A percentile compares a stretch with the other conserved stretches of the same genome.
These are phyloP conservation scores for Neoascia interrupta DNA, from an alignment of 2,888 invertebrate genomes.

Conservation along the genomic window DNA sequence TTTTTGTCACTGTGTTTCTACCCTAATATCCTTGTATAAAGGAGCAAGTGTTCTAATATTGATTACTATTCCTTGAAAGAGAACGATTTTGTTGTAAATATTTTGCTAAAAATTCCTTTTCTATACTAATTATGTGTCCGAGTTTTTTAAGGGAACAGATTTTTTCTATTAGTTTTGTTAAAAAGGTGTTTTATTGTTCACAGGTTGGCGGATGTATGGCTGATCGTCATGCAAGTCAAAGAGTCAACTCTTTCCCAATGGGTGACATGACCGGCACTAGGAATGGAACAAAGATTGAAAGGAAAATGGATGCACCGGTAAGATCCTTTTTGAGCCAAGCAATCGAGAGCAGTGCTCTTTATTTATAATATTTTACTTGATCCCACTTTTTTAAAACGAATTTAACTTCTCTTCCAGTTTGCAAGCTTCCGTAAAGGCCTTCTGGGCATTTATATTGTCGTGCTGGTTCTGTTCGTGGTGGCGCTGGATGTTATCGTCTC, in stretches of 20 bases:
- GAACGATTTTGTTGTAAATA: conserved; percentile 42
- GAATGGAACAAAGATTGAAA: conserved; percentile 85
- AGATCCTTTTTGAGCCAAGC: conserved; percentile 72
- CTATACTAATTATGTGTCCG: conserved; percentile 55
- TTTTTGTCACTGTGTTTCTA: too few relatives aligned
- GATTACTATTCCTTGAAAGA: background rate
- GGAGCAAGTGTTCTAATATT: too few relatives aligned
- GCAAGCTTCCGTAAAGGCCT: conserved; percentile 88
- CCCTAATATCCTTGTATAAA: too few relatives aligned
- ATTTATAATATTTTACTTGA: conserved; percentile 1
- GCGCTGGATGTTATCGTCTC: conserved; percentile 88
- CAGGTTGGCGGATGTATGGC: conserved; percentile 89
- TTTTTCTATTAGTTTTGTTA: conserved; percentile 57
- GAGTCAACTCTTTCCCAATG: conserved; percentile 91
- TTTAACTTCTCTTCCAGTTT: conserved; percentile 85
- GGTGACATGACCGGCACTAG: conserved; percentile 86
- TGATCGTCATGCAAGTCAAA: conserved; percentile 86
- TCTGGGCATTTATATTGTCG: conserved; percentile 88
- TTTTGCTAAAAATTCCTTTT: conserved; percentile 41
- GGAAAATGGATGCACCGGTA: conserved; percentile 89
- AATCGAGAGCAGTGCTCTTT: background rate
- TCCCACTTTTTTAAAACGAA: background rate
- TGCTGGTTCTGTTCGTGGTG: conserved; percentile 85
- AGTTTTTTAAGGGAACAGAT: conserved; percentile 65
- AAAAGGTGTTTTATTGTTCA: conserved; percentile 79